phyloP scores from a whole-genome alignment of 2,797 vertebrate genomes.

The Steatocranus sp. region DNA sequence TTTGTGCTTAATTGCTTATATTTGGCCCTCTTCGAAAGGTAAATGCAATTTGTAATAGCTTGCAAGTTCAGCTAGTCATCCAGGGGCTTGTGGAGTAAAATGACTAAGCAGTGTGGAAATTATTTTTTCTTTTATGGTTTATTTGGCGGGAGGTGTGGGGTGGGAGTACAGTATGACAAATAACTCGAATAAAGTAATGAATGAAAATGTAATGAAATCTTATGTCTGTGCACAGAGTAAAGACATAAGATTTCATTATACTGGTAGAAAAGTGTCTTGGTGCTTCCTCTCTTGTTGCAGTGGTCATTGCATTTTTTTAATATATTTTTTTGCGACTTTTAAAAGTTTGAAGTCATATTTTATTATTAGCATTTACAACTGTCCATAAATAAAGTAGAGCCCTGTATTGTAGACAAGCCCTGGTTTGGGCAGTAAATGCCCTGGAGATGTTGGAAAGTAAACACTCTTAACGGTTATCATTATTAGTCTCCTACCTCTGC shows the following conservation, averaged over 20 bases:
- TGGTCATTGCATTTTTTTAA: neutral
- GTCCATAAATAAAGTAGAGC: slow-evolving; percentile 22
- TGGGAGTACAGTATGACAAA: neutral
- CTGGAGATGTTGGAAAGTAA: slow-evolving; percentile 53
- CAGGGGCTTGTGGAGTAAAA: slow-evolving; percentile 11
- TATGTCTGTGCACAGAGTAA: neutral
- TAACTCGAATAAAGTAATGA: neutral
- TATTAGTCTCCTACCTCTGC: slow-evolving; percentile 57
- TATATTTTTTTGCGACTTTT: neutral
- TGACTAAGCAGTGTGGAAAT: slow-evolving; percentile 25
- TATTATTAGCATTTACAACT: slow-evolving; percentile 23
- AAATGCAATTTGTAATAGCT: slow-evolving; percentile 56
- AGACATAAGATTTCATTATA: neutral
- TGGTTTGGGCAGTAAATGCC: slow-evolving; percentile 38
- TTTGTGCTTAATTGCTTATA: slow-evolving; percentile 54
- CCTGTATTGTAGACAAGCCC: slow-evolving; percentile 6
- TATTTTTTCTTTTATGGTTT: slow-evolving; percentile 33
- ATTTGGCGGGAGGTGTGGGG: slow-evolving; percentile 22
- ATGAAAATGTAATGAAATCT: neutral
- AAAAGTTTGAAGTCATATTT: neutral
- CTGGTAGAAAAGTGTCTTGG: neutral
- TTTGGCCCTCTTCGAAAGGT: slow-evolving; percentile 52
- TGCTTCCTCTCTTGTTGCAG: neutral
- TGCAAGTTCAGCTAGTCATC: slow-evolving; percentile 50
- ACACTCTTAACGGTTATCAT: slow-evolving; percentile 67